Conservation (phyloP, 2,888 invertebrate genomes). For the Eupithecia exiguata region DNA sequence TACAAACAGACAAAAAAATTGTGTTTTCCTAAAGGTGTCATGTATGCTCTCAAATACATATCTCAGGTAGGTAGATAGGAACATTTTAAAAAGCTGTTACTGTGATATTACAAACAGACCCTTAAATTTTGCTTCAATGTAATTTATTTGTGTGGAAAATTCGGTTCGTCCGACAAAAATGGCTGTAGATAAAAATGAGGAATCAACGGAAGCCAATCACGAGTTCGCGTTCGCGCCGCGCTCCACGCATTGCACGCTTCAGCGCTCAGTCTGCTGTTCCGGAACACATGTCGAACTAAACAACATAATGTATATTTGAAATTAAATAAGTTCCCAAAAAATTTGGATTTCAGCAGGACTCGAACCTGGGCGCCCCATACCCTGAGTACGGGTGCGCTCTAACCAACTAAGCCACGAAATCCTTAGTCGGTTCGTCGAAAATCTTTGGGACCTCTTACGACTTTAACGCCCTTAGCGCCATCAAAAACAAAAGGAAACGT, state of each 20-base stretch:
- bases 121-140: neutral
- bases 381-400: too few species aligned
- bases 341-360: too few species aligned
- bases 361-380: too few species aligned
- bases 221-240: conserved; percentile 3
- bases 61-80: too few species aligned
- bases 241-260: neutral
- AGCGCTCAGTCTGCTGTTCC: conserved; percentile 3
- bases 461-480: too few species aligned
- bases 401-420: too few species aligned
- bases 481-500: too few species aligned
- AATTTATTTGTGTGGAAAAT: neutral
- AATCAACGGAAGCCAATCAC: neutral
- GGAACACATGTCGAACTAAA: neutral
- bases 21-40: neutral
- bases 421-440: too few species aligned
- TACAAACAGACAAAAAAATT: too few species aligned
- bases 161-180: neutral
- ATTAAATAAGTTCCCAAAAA: too few species aligned
- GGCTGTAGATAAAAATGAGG: neutral
- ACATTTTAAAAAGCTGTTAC: neutral
- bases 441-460: too few species aligned
- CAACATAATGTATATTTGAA: neutral
- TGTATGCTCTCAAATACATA: neutral
- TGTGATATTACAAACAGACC: neutral